Base-by-base conservation (phyloP, 2,113 vertebrate genomes). In the Nyctereutes procyonoides region DNA sequence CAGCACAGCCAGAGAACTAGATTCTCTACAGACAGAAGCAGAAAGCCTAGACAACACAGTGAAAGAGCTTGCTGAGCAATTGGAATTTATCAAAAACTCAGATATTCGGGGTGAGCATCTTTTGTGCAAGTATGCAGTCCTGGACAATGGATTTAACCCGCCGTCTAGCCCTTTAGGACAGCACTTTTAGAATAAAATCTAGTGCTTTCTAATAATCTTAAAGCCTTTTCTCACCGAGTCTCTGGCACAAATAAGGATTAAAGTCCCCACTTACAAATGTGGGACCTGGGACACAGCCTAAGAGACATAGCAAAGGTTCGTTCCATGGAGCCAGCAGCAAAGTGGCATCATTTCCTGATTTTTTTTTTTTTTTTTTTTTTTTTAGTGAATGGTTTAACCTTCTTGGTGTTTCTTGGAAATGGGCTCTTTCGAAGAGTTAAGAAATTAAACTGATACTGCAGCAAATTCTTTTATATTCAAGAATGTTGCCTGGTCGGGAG, bases 51-150 rank as follows among this genome's bases (percentile, higher is more conserved):
- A 99, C 92, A 98, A 38, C 0, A 99, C 99, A 0, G 99, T 99
- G 94, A 99, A 99, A 71, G 99, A 99, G 81, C 99, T 99, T 86
- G 98, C 99, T 89, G 99, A 99, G 48, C 99, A 99, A 93, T 98
- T 99, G 8, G 99, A 99, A 98, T 99, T 99, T 96, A 99, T 99
- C 97, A 99, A 99, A 98, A 99, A 99, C 98, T 99, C 99, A 2
- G 99, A 99, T 98, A 98, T 99, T 96, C 99, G 98, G 92, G 99
- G 99, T 99, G 97, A 98, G 99, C 93, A 58, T 81, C 13, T 12
- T 56, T n/a, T 76, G 48, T 88, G 56, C 81, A 87, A 84, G 93
- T 80, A 53, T 55, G 88, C 93, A 96, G 62, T 93, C 96, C 58
- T 48, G 67, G 30, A 69, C 38, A 48, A 9, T 82, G 85, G 35